A percentile compares a stretch with the other conserved stretches of the same genome.
phyloP scores from a whole-genome alignment of 2,113 vertebrate species.

The Otis tarda region DNA sequence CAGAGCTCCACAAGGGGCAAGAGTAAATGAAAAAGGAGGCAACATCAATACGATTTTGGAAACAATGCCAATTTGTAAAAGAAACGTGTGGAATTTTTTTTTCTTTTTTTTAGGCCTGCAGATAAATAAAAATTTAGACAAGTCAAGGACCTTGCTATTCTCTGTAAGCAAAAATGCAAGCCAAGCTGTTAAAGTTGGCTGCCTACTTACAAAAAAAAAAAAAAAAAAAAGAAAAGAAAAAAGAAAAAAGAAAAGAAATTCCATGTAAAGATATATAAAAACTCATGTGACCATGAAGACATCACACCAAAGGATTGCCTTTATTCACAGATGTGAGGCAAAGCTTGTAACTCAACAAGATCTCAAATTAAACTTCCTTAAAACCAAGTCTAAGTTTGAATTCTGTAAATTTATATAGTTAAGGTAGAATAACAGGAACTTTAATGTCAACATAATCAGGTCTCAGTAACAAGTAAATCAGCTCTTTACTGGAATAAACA shows the following conservation, averaged over 20 bases:
- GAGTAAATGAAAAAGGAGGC: conserved; percentile 6
- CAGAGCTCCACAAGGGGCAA: neutral
- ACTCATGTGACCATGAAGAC: neutral
- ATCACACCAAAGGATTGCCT: neutral
- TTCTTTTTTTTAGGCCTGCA: neutral
- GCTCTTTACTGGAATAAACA: conserved; percentile 39
- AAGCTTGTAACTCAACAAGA: neutral
- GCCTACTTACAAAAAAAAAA: neutral
- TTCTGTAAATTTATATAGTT: conserved; percentile 25
- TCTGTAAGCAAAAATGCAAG: neutral
- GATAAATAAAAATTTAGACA: neutral
- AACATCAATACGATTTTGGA: neutral
- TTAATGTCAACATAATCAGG: neutral
- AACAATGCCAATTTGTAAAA: conserved; percentile 18
- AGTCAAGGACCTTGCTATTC: neutral
- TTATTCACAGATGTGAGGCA: neutral
- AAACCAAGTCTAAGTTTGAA: neutral
- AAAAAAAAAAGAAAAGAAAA: neutral
- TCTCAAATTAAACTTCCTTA: neutral
- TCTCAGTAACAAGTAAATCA: conserved; percentile 8
- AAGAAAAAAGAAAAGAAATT: neutral
- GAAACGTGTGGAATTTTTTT: neutral
- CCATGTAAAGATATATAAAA: neutral
- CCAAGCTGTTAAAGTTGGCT: neutral
- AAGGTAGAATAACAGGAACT: neutral